Conservation (phyloP, 2,797 vertebrate genomes). For the Darevskia nairensis region DNA sequence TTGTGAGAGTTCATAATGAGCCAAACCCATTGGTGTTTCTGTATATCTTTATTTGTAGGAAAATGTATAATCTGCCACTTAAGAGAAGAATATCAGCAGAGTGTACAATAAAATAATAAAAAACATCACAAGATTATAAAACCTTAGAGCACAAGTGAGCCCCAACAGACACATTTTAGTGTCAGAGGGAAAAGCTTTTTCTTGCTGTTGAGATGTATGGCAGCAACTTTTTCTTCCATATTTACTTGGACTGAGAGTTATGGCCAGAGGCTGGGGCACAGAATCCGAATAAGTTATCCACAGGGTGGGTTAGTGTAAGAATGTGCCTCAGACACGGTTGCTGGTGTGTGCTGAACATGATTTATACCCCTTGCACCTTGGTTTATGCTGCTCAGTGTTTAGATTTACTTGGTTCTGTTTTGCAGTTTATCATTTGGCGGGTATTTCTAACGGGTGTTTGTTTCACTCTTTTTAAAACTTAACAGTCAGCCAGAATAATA, state of each 20-base stretch:
- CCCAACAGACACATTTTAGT: background rate
- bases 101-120: too few species aligned
- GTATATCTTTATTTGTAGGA: background rate
- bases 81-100: too few species aligned
- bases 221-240: fast-evolving
- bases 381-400: constrained; percentile 42
- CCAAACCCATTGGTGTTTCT: background rate
- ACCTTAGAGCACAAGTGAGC: background rate
- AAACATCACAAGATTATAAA: too few species aligned
- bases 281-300: constrained; percentile 14
- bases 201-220: constrained; percentile 1
- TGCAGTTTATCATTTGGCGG: constrained; percentile 42
- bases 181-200: fast-evolving
- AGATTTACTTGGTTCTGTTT: constrained; percentile 53
- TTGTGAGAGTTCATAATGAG: background rate
- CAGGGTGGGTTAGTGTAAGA: fast-evolving
- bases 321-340: constrained; percentile 27
- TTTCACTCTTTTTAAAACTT: constrained; percentile 33
- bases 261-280: background rate
- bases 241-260: background rate
- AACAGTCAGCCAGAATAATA: background rate
- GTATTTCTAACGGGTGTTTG: constrained; percentile 13
- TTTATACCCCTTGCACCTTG: constrained; percentile 35
- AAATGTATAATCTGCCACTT: too few species aligned
- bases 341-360: background rate